Conservation (phyloP, 2,888 invertebrate genomes). For the Hybos culiciformis region DNA sequence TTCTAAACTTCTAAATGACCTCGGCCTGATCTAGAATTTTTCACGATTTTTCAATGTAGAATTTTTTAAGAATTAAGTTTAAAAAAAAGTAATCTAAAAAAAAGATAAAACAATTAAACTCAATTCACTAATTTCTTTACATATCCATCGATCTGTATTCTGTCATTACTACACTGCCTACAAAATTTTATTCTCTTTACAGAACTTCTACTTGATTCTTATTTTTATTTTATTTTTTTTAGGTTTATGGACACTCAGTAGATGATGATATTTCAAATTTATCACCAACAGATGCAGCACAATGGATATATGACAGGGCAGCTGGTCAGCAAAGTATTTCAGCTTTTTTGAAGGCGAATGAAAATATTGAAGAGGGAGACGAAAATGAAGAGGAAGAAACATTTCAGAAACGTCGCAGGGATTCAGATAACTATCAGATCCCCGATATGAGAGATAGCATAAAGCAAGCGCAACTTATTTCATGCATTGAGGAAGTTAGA, state of each 20-base stretch:
- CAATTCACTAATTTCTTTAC: too few species aligned
- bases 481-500: slow-evolving; percentile 71
- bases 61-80: too few species aligned
- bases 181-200: too few species aligned
- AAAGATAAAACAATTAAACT: too few species aligned
- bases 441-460: slow-evolving; percentile 46
- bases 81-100: too few species aligned
- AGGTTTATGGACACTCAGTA: slow-evolving; percentile 86
- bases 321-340: slow-evolving; percentile 59
- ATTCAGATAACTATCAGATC: slow-evolving; percentile 37
- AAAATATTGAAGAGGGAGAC: slow-evolving; percentile 57
- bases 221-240: too few species aligned
- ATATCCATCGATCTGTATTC: too few species aligned
- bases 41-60: too few species aligned
- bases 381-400: slow-evolving; percentile 46
- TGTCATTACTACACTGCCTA: too few species aligned
- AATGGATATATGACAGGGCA: slow-evolving; percentile 75
- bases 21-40: too few species aligned
- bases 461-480: slow-evolving; percentile 60
- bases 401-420: slow-evolving; percentile 31
- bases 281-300: slow-evolving; percentile 73
- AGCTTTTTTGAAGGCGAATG: slow-evolving; percentile 53
- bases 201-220: too few species aligned
- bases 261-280: slow-evolving; percentile 87
- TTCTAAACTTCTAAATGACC: too few species aligned